phyloP scores from a whole-genome alignment of 2,888 invertebrate species.

The Cephus runcator region DNA sequence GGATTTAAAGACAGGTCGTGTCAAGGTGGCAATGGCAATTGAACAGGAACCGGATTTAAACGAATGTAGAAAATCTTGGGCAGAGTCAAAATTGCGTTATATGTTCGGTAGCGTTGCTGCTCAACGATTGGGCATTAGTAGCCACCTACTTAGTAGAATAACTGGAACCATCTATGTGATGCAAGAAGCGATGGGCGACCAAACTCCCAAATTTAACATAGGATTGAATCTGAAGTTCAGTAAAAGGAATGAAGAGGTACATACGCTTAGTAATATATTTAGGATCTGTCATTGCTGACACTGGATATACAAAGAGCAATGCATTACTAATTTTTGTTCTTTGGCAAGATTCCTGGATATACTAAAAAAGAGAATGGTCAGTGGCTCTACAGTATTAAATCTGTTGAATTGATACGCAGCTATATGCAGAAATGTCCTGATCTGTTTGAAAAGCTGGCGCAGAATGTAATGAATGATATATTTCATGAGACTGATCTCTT shows the following conservation, averaged over 20 bases:
- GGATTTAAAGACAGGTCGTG: slow-evolving; percentile 69
- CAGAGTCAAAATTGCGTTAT: slow-evolving; percentile 65
- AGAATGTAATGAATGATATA: slow-evolving; percentile 68
- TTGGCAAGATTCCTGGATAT: slow-evolving; percentile 78
- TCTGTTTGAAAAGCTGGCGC: slow-evolving; percentile 74
- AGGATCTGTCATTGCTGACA: background rate
- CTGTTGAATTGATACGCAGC: slow-evolving; percentile 75
- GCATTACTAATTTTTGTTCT: slow-evolving; percentile 15
- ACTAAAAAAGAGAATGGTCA: slow-evolving; percentile 74
- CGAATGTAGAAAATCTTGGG: slow-evolving; percentile 49
- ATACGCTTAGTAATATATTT: slow-evolving; percentile 13
- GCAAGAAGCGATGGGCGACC: slow-evolving; percentile 66
- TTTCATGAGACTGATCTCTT: slow-evolving; percentile 79
- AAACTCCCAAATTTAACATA: slow-evolving; percentile 76
- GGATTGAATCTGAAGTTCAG: slow-evolving; percentile 93
- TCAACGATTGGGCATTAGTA: slow-evolving; percentile 73
- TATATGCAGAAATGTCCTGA: slow-evolving; percentile 81
- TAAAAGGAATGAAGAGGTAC: slow-evolving; percentile 77
- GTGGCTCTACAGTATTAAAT: slow-evolving; percentile 87
- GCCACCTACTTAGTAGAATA: slow-evolving; percentile 82
- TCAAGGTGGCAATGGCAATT: slow-evolving; percentile 71
- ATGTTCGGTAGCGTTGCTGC: slow-evolving; percentile 71
- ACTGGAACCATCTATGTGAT: slow-evolving; percentile 86
- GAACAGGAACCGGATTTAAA: slow-evolving; percentile 66
- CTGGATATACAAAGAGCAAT: slow-evolving; percentile 3